Evolutionary conservation across 2,888 invertebrate species (phyloP).

Genomic region (Tolmerus cingulatus): DNA sequence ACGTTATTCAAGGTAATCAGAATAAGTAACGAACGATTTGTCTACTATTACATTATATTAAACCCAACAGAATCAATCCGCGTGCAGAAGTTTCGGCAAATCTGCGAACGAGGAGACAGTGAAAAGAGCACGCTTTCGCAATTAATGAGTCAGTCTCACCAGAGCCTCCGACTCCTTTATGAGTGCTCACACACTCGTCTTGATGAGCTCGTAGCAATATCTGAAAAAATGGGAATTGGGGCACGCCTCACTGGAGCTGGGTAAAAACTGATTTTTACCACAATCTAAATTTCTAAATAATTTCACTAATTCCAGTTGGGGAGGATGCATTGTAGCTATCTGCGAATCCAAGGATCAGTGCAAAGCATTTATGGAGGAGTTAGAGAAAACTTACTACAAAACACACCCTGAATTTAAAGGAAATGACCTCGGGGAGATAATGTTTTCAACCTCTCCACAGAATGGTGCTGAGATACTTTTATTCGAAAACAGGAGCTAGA

Average conservation of each 20-base stretch:
- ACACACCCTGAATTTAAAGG: conserved; percentile 66
- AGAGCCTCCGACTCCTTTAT: conserved; percentile 83
- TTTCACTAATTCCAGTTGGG: conserved; percentile 75
- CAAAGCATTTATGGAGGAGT: conserved; percentile 71
- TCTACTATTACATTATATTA: background rate
- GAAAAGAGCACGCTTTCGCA: conserved; percentile 72
- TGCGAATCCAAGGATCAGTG: conserved; percentile 68
- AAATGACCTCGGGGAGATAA: conserved; percentile 65
- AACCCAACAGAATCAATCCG: conserved; percentile 79
- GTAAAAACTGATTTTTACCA: conserved; percentile 57
- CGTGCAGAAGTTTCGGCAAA: conserved; percentile 80
- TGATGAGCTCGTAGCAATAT: conserved; percentile 81
- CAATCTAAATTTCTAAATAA: background rate
- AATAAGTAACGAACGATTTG: background rate
- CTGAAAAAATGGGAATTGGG: conserved; percentile 70
- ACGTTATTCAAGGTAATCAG: conserved; percentile 80
- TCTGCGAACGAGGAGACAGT: conserved; percentile 64
- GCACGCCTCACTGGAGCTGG: conserved; percentile 97
- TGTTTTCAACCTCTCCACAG: conserved; percentile 73
- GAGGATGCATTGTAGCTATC: conserved; percentile 90
- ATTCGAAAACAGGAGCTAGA: background rate
- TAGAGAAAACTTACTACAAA: conserved; percentile 77
- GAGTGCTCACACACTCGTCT: conserved; percentile 92
- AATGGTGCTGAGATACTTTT: conserved; percentile 59
- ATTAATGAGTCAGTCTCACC: conserved; percentile 90